Conservation (phyloP, 2,113 vertebrate genomes). For the Enhydra lutris region DNA sequence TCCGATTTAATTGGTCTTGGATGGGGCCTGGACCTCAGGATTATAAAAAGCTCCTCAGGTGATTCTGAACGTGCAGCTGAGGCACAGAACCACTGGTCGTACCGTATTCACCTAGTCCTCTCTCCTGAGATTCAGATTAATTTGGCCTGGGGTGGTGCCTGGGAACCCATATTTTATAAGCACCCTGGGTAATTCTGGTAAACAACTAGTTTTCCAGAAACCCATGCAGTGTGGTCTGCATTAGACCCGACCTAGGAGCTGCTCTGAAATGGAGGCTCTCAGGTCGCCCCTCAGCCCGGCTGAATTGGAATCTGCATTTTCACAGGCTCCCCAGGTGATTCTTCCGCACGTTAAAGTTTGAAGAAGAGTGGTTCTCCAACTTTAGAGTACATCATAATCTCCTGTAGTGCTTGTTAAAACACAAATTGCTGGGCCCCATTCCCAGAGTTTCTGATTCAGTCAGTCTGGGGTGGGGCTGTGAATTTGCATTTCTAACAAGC, state of each 20-base stretch:
- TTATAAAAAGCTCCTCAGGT: constrained; percentile 39
- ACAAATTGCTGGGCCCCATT: constrained; percentile 67
- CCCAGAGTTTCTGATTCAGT: constrained; percentile 65
- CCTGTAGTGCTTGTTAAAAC: constrained; percentile 67
- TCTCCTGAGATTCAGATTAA: constrained; percentile 36
- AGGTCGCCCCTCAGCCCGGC: background rate
- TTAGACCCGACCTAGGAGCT: constrained; percentile 28
- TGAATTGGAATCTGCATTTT: constrained; percentile 58
- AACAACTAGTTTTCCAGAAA: constrained; percentile 28
- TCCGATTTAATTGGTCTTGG: constrained; percentile 35
- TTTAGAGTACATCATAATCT: constrained; percentile 45
- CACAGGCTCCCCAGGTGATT: constrained; percentile 59
- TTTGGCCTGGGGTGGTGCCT: constrained; percentile 30
- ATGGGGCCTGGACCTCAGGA: constrained; percentile 36
- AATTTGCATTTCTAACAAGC: constrained; percentile 70
- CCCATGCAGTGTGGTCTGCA: constrained; percentile 20
- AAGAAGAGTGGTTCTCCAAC: constrained; percentile 26
- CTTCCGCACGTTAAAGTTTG: constrained; percentile 43
- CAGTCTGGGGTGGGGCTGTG: constrained; percentile 25
- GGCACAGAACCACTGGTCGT: background rate
- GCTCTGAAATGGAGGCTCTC: background rate
- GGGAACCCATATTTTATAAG: constrained; percentile 47
- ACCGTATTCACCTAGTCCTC: background rate
- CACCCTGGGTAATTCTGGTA: constrained; percentile 30
- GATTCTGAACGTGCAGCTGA: constrained; percentile 19